Evolutionary conservation across 2,797 vertebrate genomes (phyloP).

Genomic region (Ctenosaura bakeri): DNA sequence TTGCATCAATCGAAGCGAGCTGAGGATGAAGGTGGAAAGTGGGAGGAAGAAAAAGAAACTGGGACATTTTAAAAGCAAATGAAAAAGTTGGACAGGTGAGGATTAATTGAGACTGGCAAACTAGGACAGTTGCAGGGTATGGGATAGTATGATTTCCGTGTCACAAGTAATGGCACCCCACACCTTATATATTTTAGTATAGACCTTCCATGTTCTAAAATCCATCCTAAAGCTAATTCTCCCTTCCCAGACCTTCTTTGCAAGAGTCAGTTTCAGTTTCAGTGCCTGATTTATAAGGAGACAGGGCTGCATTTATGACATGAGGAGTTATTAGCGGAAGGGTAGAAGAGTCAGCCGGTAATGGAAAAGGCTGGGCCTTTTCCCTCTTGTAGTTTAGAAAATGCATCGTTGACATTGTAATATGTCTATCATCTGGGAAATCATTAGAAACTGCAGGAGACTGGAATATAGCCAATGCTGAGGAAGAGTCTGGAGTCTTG

Average conservation of each 20-base stretch:
- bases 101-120: too few species aligned
- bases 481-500: neutral
- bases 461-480: neutral
- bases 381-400: neutral
- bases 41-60: too few species aligned
- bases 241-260: neutral
- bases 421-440: neutral
- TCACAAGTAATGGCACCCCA: neutral
- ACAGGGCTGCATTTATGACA: constrained; percentile 9
- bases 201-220: neutral
- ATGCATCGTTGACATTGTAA: neutral
- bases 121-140: too few species aligned
- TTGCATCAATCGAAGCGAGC: too few species aligned
- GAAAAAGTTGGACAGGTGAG: too few species aligned
- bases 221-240: neutral
- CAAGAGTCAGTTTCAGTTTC: constrained; percentile 17
- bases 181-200: neutral
- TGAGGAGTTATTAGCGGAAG: constrained; percentile 4
- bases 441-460: neutral
- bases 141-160: neutral
- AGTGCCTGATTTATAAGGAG: constrained; percentile 30
- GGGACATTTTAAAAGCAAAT: too few species aligned
- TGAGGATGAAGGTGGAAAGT: too few species aligned
- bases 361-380: neutral
- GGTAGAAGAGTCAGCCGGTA: constrained; percentile 8